Base-by-base conservation (phyloP, 2,888 invertebrate species). In the Drosophila colorata region DNA sequence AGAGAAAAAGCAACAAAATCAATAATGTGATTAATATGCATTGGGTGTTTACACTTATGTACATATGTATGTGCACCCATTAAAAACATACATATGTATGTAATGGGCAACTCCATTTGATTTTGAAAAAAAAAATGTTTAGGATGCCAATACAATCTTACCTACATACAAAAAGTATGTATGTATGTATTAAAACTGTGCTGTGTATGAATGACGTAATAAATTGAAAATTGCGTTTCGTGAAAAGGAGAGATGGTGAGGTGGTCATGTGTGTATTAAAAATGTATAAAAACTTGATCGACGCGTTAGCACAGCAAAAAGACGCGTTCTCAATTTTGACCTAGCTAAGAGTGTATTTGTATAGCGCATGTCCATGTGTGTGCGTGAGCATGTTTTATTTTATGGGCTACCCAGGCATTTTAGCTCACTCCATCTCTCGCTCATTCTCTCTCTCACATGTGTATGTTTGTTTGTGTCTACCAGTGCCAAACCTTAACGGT, bases 141-240 rank as follows among this genome's bases (percentile, higher is more conserved):
- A 41, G 16, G 46, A 66, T 49, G 37, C 25, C 20, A 55, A 38
- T 13, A 28, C 18, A 37, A 49, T 28, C 49, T 13, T 13, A 40
- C 28, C 14, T 20, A 13, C 35, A 25, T 23, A 47, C 16, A 47
- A 23, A 7, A 8, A 40, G 5, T 31, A 37, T 46, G 14, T 33
- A 33, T 13, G 6, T 40, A 46, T 25, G 2, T 49, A 43, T 60
- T 8, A 46, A 55, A 51, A 60, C 38, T 56, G 18, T 37, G 40
- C 8, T 31, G 18, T 46, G 59, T 18, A 37, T 55, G 13, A 28
- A 72, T 72, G 71, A 72, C 71, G 71, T 72, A 72, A 72, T 73
- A 11, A 51, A 16, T 14, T 37, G 40, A 49, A 51, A 18, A 46
- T 20, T 41, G 16, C 14, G 25, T 38, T 23, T 31, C 14, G 37